Conservation (phyloP, 2,113 vertebrate genomes). For the Peucedramus taeniatus region DNA sequence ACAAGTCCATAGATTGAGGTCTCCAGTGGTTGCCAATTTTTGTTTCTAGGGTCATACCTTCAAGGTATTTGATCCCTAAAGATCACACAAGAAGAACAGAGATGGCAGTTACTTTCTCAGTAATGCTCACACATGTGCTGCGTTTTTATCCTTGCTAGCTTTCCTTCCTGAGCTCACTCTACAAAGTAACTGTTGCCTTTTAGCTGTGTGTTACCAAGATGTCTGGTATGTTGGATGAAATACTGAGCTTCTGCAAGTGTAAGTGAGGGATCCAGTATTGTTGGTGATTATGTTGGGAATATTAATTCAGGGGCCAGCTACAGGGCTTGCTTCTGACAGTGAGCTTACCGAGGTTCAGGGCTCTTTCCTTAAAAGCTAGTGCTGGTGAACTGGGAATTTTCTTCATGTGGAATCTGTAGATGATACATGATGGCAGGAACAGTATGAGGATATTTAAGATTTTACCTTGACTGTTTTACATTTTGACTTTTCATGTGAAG, state of each 20-base stretch:
- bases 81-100: neutral
- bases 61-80: neutral
- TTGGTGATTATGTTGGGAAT: neutral
- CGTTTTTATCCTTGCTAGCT: neutral
- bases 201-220: neutral
- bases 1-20: neutral
- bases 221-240: neutral
- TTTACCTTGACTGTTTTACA: neutral
- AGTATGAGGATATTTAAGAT: neutral
- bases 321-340: neutral
- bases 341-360: neutral
- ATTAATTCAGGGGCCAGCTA: neutral
- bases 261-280: neutral
- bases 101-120: neutral
- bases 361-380: neutral
- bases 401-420: neutral
- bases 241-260: neutral
- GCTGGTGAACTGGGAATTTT: neutral
- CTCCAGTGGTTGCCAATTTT: neutral
- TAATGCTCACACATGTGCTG: neutral
- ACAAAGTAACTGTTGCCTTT: neutral
- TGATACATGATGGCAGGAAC: neutral
- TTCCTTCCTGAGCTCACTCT: neutral
- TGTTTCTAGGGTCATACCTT: neutral
- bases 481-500: neutral